A percentile compares a stretch with the other conserved stretches of the same genome.
Evolutionary conservation across 37 sponge, comb jelly and placozoan genomes (phyloP).

Genomic region (Lycopodina hypogea): DNA sequence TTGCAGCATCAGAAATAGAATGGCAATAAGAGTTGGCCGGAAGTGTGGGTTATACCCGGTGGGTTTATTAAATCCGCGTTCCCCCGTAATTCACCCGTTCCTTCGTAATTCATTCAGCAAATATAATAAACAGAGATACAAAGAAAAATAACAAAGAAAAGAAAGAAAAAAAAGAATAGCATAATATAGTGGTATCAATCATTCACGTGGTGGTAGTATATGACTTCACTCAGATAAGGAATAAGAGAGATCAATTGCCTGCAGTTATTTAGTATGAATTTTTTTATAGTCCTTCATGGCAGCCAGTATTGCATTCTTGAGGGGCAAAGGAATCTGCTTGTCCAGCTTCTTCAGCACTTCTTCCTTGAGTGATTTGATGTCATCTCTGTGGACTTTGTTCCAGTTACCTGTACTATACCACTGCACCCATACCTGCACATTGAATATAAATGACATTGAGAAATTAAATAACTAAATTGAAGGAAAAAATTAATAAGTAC

Average conservation of each 20-base stretch:
- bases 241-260: background rate
- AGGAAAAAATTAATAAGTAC: no score
- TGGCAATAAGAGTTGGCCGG: slow-evolving; percentile 10
- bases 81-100: background rate
- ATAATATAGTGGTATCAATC: background rate
- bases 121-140: background rate
- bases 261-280: background rate
- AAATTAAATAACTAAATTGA: no score
- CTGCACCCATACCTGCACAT: slow-evolving; percentile 59
- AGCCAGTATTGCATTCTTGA: background rate
- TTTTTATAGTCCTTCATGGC: background rate
- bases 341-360: slow-evolving; percentile 4
- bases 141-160: background rate
- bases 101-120: background rate
- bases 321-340: background rate
- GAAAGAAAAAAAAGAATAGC: background rate
- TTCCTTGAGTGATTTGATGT: slow-evolving; percentile 29
- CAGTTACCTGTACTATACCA: slow-evolving; percentile 61
- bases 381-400: slow-evolving; percentile 28
- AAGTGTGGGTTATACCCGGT: slow-evolving; percentile 13
- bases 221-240: background rate
- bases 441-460: no score
- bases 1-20: slow-evolving; percentile 36
- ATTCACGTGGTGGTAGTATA: background rate
- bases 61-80: background rate